These are phyloP conservation scores for Peromyscus attwateri DNA, from an alignment of 2,797 vertebrate species.

Conservation along the genomic window DNA sequence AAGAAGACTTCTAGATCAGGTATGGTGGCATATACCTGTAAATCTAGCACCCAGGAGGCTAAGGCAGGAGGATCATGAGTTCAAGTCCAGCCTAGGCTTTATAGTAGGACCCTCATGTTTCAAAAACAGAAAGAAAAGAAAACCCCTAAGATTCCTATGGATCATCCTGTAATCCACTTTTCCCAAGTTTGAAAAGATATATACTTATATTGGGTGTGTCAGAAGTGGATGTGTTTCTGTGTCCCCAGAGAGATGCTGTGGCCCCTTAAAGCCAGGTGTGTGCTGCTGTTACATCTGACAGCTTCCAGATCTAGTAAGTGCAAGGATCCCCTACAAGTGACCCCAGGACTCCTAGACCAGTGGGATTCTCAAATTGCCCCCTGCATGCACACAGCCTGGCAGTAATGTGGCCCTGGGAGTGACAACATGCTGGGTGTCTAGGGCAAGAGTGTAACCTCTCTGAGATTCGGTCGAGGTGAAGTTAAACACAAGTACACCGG, in stretches of 20 bases:
- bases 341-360: not conserved
- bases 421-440: not conserved
- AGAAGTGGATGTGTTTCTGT: not conserved
- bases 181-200: conserved; percentile 7
- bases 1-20: not conserved
- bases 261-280: not conserved
- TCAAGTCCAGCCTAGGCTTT: not conserved
- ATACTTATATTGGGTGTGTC: not conserved
- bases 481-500: not conserved
- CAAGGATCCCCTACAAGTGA: not conserved
- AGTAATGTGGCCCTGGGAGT: not conserved
- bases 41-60: not conserved
- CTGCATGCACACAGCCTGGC: not conserved
- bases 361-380: not conserved
- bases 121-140: not conserved
- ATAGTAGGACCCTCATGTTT: not conserved
- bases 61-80: not conserved
- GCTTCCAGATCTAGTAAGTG: not conserved
- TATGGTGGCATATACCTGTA: not conserved
- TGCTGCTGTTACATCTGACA: not conserved
- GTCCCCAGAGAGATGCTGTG: conserved; percentile 6
- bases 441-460: not conserved
- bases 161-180: not conserved
- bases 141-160: not conserved
- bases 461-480: not conserved